Percentiles rank a stretch among this genome's conserved stretches.
Conservation (phyloP, 2,888 invertebrate species). For the Limenitis camilla region DNA sequence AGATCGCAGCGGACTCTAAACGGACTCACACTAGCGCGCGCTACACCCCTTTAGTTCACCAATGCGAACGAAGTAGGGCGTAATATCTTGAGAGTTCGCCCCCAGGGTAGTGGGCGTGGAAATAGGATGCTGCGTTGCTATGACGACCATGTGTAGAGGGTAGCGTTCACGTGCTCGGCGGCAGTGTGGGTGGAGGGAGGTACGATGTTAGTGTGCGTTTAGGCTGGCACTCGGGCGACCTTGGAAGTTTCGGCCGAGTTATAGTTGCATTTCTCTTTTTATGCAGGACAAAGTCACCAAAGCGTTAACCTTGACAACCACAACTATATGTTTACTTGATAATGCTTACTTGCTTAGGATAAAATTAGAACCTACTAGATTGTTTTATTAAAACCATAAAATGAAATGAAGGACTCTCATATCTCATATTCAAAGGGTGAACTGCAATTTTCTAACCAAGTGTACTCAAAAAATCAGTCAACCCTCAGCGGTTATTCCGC, state of each 20-base stretch:
- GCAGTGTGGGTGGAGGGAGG: conserved; percentile 47
- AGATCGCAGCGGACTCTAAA: conserved; percentile 39
- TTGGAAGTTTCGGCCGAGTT: conserved; percentile 68
- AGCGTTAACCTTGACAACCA: conserved; percentile 30
- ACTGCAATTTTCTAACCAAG: conserved; percentile 8
- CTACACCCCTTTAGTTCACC: conserved; percentile 71
- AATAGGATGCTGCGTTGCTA: conserved; percentile 77
- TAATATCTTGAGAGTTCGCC: conserved; percentile 72
- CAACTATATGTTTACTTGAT: conserved; percentile 12
- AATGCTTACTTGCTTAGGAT: background rate
- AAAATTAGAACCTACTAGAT: background rate
- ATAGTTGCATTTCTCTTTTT: conserved; percentile 31
- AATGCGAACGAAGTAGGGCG: conserved; percentile 71
- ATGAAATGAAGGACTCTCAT: too few relatives aligned
- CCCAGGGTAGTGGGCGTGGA: conserved; percentile 74
- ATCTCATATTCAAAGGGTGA: background rate
- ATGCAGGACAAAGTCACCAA: conserved; percentile 22
- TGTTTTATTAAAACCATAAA: background rate
- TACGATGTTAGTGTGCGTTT: conserved; percentile 36
- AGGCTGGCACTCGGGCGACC: conserved; percentile 42
- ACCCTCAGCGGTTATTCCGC: conserved; percentile 33
- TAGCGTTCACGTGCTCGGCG: conserved; percentile 45
- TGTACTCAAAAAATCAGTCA: conserved; percentile 22
- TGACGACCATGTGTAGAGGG: conserved; percentile 73
- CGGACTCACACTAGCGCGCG: conserved; percentile 51